Conservation (phyloP, 1,140 invertebrate species). For the Zophobas morio region DNA sequence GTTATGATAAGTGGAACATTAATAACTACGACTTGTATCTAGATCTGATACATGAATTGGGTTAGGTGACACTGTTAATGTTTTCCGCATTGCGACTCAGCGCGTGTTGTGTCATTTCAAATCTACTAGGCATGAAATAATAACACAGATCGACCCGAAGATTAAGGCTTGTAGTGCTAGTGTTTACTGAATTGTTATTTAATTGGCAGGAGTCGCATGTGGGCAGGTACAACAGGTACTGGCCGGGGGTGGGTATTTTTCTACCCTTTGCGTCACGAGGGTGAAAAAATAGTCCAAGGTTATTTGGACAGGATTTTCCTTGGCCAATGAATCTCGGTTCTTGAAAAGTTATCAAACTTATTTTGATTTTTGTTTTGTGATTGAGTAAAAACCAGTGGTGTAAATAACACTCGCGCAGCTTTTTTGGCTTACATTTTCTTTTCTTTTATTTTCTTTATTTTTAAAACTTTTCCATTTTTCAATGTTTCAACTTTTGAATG, state of each 20-base stretch:
- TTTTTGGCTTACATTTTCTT: too few species aligned
- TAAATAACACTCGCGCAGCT: too few species aligned
- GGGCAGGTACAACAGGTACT: slow-evolving; percentile 1
- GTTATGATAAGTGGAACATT: slow-evolving; percentile 30
- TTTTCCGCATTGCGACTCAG: slow-evolving; percentile 36
- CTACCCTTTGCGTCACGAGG: slow-evolving; percentile 1
- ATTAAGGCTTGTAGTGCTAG: slow-evolving; percentile 11
- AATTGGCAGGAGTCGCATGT: slow-evolving; percentile 15
- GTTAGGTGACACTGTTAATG: slow-evolving; percentile 36
- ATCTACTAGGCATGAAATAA: slow-evolving; percentile 40
- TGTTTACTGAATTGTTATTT: slow-evolving; percentile 11
- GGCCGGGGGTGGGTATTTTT: neutral
- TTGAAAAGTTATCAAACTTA: too few species aligned
- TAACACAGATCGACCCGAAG: slow-evolving; percentile 30
- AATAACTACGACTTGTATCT: slow-evolving; percentile 25
- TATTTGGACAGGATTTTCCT: too few species aligned
- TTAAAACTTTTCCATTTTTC: too few species aligned
- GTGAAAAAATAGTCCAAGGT: neutral
- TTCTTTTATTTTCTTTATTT: too few species aligned
- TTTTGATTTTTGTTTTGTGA: too few species aligned
- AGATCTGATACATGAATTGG: slow-evolving; percentile 30
- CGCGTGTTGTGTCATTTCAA: slow-evolving; percentile 37
- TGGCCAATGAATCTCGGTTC: too few species aligned
- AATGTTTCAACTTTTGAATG: too few species aligned
- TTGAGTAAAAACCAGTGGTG: too few species aligned